phyloP scores from a whole-genome alignment of 2,113 vertebrate species.

The Centropus bengalensis region DNA sequence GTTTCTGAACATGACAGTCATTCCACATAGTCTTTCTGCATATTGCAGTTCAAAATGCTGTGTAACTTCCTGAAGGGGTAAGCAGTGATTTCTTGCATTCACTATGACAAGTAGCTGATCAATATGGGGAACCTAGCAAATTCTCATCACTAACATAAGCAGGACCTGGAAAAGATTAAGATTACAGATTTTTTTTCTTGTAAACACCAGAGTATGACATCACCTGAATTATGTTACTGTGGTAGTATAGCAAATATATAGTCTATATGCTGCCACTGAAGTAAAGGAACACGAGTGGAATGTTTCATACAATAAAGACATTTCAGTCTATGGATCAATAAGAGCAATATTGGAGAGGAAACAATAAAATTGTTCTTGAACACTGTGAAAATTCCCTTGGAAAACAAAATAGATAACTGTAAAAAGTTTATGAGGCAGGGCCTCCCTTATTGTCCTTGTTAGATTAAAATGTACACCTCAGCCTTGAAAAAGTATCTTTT shows the following conservation, averaged over 20 bases:
- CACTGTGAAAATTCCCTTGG: neutral
- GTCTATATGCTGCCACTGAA: neutral
- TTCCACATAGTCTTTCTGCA: neutral
- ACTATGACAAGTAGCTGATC: neutral
- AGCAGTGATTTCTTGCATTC: neutral
- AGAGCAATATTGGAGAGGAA: neutral
- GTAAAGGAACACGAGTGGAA: neutral
- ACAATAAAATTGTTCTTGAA: neutral
- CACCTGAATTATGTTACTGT: neutral
- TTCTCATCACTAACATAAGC: neutral
- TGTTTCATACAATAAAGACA: neutral
- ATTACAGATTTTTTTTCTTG: neutral
- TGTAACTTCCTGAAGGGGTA: neutral
- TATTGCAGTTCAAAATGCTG: neutral
- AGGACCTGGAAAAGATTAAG: neutral
- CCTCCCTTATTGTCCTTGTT: neutral
- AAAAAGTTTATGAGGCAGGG: neutral
- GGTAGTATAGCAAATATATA: neutral
- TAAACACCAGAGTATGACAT: neutral
- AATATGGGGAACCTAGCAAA: neutral
- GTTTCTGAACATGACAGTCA: slow-evolving; percentile 17
- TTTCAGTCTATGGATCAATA: neutral
- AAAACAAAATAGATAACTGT: neutral
- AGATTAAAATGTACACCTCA: neutral
- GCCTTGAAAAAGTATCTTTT: neutral